phyloP scores from a whole-genome alignment of 2,113 vertebrate genomes.

The Perca flavescens region DNA sequence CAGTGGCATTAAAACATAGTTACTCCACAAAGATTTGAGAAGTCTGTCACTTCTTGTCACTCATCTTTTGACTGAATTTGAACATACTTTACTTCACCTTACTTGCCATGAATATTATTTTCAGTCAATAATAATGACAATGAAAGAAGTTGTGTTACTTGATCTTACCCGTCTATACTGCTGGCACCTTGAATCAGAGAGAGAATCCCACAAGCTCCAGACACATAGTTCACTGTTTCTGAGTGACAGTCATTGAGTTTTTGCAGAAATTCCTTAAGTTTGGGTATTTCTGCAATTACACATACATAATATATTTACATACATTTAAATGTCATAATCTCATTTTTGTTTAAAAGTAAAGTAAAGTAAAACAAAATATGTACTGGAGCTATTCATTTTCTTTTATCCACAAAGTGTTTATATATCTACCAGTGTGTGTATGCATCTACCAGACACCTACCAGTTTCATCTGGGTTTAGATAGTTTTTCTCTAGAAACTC shows the following conservation, averaged over 20 bases:
- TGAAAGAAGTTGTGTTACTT: background rate
- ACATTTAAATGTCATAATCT: background rate
- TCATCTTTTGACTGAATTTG: too few species aligned
- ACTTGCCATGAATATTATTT: background rate
- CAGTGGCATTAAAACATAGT: too few species aligned
- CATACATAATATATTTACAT: background rate
- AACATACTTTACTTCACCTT: too few species aligned
- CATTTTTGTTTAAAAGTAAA: background rate
- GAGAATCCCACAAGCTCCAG: constrained; percentile 56
- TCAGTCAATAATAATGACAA: background rate
- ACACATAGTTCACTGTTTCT: constrained; percentile 50
- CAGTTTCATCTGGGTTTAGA: constrained; percentile 26
- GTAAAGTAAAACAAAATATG: background rate
- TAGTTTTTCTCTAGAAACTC: constrained; percentile 1
- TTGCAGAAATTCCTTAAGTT: constrained; percentile 25
- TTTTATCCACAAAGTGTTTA: too few species aligned
- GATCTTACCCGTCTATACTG: constrained; percentile 3
- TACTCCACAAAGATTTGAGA: background rate
- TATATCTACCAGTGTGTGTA: too few species aligned
- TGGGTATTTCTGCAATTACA: constrained; percentile 50
- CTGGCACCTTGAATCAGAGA: constrained; percentile 53
- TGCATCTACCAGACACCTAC: too few species aligned
- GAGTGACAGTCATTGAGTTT: constrained; percentile 45
- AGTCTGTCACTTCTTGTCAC: too few species aligned
- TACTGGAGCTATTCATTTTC: too few species aligned